Conservation (phyloP, 2,888 invertebrate genomes). For the Pharmacophagus antenor region DNA sequence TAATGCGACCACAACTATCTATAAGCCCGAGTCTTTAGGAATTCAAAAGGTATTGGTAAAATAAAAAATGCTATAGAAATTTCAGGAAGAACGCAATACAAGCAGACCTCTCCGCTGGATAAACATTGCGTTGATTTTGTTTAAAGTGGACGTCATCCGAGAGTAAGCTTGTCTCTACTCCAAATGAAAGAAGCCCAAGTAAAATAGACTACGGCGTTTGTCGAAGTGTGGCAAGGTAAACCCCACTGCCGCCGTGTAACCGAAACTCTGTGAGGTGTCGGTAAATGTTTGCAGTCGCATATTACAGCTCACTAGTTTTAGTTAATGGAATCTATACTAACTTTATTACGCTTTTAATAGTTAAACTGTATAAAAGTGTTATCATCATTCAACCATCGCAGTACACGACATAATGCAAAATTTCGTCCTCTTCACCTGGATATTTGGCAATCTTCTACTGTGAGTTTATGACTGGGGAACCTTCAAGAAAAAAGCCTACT, state of each 20-base stretch:
- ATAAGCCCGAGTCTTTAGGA: no score
- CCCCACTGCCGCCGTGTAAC: conserved; percentile 1
- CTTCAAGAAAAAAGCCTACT: no score
- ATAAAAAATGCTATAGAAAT: not conserved
- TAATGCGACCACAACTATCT: no score
- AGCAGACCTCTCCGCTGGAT: not conserved
- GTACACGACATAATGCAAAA: no score
- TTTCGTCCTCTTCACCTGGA: no score
- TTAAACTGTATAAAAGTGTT: no score
- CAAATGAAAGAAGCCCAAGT: conserved; percentile 9
- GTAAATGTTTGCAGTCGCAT: conserved; percentile 2
- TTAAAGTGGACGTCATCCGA: not conserved
- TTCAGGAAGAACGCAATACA: not conserved
- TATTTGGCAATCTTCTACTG: no score
- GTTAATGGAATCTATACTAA: not conserved
- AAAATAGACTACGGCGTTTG: not conserved
- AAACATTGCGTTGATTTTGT: not conserved
- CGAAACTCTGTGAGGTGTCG: conserved; percentile 1
- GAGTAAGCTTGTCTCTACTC: not conserved
- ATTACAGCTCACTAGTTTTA: not conserved
- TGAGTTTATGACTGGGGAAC: no score
- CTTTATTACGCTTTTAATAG: not conserved
- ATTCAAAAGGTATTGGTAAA: not conserved
- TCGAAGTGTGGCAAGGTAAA: not conserved
- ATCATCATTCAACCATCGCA: no score